Evolutionary conservation across 2,888 invertebrate species (phyloP).

Genomic region (Caenorhabditis panamensis): DNA sequence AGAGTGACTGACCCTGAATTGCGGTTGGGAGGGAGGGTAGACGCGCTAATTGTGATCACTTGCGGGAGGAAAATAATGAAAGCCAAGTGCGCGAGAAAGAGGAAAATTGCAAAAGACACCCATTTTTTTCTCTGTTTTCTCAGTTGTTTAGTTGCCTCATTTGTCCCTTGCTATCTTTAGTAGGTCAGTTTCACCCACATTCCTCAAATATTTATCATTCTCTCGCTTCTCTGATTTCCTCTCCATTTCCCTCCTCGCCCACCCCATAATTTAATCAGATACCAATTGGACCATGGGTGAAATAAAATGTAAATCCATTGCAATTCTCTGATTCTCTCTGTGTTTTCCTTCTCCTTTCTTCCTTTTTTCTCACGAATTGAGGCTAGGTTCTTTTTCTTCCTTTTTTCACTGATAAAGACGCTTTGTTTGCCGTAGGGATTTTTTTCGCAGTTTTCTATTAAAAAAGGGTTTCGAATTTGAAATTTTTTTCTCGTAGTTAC

Average conservation of each 20-base stretch:
- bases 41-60: constrained; percentile 6
- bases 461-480: neutral
- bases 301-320: too few relatives aligned
- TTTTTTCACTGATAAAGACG: constrained; percentile 1
- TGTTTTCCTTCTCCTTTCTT: constrained; percentile 7
- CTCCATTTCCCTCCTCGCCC: neutral
- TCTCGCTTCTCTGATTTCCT: neutral
- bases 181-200: neutral
- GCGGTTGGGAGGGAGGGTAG: neutral
- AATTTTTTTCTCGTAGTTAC: too few relatives aligned
- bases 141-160: neutral
- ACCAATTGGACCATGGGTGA: neutral
- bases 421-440: neutral
- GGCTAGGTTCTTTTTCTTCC: neutral
- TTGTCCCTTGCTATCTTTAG: neutral
- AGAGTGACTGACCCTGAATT: neutral
- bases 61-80: neutral
- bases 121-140: constrained; percentile 10
- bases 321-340: neutral
- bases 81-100: constrained; percentile 1
- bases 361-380: neutral
- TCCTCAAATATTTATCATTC: constrained; percentile 2
- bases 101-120: constrained; percentile 15
- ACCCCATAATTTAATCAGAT: neutral
- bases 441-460: neutral